These are phyloP conservation scores for Euwallacea fornicatus DNA, from an alignment of 1,140 invertebrate genomes.

Conservation along the genomic window DNA sequence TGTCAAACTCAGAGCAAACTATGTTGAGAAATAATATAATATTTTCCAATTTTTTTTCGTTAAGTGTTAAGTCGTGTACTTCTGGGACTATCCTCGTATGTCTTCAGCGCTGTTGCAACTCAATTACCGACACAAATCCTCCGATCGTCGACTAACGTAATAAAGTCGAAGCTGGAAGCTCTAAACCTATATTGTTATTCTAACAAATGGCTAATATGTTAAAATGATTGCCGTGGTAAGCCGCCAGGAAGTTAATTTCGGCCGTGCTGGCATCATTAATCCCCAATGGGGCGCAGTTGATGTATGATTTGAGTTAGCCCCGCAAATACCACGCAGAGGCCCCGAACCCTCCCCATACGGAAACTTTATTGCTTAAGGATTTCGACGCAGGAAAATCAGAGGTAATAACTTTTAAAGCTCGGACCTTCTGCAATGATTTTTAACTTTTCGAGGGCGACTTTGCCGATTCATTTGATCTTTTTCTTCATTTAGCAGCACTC, in stretches of 20 bases:
- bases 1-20: too few species aligned
- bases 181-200: constrained; percentile 51
- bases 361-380: constrained; percentile 32
- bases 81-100: too few species aligned
- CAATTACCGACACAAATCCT: constrained; percentile 15
- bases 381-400: constrained; percentile 37
- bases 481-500: too few species aligned
- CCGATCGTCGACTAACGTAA: constrained; percentile 17
- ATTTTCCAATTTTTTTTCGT: too few species aligned
- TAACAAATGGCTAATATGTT: constrained; percentile 57
- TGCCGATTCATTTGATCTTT: too few species aligned
- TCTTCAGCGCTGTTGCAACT: too few species aligned
- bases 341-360: constrained; percentile 24
- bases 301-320: constrained; percentile 52
- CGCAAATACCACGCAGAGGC: constrained; percentile 31
- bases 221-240: constrained; percentile 55
- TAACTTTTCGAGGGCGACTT: neutral
- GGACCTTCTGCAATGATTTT: neutral
- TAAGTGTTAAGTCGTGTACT: too few species aligned
- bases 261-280: constrained; percentile 55
- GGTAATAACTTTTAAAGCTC: constrained; percentile 40
- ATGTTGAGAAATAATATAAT: too few species aligned
- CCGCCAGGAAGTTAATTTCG: constrained; percentile 56
- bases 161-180: constrained; percentile 26
- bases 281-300: constrained; percentile 55